Percentiles rank a stretch among this genome's conserved stretches.
Evolutionary conservation across 53 echinoderm and acorn worm species (phyloP).

Genomic region (Luidia sarsii): DNA sequence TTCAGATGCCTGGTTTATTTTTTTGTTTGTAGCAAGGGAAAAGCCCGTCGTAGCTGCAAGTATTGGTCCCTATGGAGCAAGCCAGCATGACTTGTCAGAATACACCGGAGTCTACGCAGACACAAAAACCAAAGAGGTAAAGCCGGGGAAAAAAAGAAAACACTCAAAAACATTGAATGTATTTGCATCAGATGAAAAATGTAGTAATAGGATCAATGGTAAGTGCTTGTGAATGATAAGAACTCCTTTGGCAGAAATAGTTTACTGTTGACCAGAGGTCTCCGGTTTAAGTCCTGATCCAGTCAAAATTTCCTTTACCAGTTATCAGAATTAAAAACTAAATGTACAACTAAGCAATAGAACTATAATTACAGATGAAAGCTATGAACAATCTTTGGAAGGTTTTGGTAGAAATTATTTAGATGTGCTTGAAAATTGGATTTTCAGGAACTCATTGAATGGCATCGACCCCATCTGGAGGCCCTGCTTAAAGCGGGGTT

Average conservation of each 20-base stretch:
- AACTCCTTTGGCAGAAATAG: conserved; percentile 31
- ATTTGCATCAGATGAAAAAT: conserved; percentile 52
- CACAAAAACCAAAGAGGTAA: conserved; percentile 67
- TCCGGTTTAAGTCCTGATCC: too few species aligned
- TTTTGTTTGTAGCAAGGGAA: conserved; percentile 53
- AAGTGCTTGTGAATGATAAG: too few species aligned
- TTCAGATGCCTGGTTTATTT: neutral
- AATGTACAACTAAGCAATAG: too few species aligned
- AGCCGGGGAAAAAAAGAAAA: neutral
- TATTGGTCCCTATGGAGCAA: conserved; percentile 74
- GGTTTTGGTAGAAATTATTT: too few species aligned
- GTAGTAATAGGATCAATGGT: too few species aligned
- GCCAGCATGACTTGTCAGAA: conserved; percentile 71
- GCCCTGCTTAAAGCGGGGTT: conserved; percentile 68
- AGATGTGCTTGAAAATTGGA: too few species aligned
- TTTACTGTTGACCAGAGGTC: too few species aligned
- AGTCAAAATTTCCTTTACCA: too few species aligned
- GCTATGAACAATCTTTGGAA: too few species aligned
- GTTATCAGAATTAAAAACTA: too few species aligned
- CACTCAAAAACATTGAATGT: neutral
- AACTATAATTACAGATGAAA: too few species aligned
- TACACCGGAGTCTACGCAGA: conserved; percentile 81
- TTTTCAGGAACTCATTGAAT: conserved; percentile 69
- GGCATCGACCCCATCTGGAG: conserved; percentile 80
- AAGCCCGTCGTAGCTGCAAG: conserved; percentile 68